These are phyloP conservation scores for Hecatera dysodea DNA, from an alignment of 2,888 invertebrate species.

Conservation along the genomic window DNA sequence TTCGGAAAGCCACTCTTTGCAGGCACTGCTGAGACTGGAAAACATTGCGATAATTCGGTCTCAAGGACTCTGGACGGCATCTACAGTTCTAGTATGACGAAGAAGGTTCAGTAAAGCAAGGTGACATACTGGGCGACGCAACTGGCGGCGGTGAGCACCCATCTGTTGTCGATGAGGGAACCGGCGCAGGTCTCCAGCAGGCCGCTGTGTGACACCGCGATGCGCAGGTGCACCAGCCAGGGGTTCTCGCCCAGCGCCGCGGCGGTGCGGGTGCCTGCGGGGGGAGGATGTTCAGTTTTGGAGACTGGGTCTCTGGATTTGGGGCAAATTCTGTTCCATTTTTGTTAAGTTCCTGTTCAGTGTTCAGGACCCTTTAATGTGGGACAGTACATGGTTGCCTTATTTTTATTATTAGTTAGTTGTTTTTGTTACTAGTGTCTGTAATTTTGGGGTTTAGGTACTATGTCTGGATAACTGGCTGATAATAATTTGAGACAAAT, in stretches of 20 bases:
- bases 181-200: slow-evolving; percentile 75
- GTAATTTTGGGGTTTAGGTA: too few relatives aligned
- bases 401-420: too few relatives aligned
- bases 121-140: slow-evolving; percentile 72
- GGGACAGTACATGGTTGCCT: too few relatives aligned
- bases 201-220: slow-evolving; percentile 73
- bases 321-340: too few relatives aligned
- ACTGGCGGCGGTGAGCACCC: slow-evolving; percentile 76
- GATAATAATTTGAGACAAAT: neutral
- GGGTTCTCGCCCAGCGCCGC: slow-evolving; percentile 77
- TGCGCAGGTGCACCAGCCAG: slow-evolving; percentile 81
- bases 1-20: too few relatives aligned
- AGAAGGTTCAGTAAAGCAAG: neutral
- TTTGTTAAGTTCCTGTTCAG: too few relatives aligned
- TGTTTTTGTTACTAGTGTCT: too few relatives aligned
- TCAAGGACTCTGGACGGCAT: too few relatives aligned
- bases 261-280: slow-evolving; percentile 45
- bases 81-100: neutral
- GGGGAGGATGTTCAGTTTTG: neutral
- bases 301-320: too few relatives aligned
- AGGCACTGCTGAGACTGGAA: too few relatives aligned
- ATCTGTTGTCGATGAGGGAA: slow-evolving; percentile 72
- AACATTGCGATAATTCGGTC: too few relatives aligned
- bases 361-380: too few relatives aligned
- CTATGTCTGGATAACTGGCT: neutral